Conservation (phyloP, 2,888 invertebrate species). For the Rhingia rostrata region DNA sequence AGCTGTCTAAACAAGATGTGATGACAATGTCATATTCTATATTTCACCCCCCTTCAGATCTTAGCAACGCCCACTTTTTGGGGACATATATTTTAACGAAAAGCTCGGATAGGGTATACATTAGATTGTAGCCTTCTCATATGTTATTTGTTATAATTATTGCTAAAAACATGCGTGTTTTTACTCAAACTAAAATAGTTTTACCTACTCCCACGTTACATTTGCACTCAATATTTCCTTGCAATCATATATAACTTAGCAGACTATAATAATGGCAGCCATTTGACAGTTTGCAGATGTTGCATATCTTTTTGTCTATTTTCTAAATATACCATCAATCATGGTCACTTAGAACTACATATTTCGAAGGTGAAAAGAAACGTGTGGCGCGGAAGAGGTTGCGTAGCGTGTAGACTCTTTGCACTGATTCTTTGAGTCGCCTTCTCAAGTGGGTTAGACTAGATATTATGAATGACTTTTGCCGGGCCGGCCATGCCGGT, state of each 20-base stretch:
- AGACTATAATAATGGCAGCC: constrained; percentile 43
- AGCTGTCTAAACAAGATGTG: too few species aligned
- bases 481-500: too few species aligned
- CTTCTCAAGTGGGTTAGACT: constrained; percentile 23
- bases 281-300: constrained; percentile 63
- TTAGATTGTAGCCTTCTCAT: too few species aligned
- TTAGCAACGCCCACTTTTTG: too few species aligned
- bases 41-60: too few species aligned
- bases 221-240: not conserved
- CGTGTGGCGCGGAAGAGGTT: not conserved
- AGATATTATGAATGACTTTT: constrained; percentile 5
- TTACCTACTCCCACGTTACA: not conserved
- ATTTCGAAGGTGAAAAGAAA: constrained; percentile 11
- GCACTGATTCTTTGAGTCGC: constrained; percentile 31
- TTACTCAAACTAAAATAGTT: too few species aligned
- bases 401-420: constrained; percentile 2
- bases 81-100: too few species aligned
- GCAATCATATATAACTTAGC: not conserved
- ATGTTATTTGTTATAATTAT: too few species aligned
- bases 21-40: too few species aligned
- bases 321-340: constrained; percentile 68
- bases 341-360: constrained; percentile 21
- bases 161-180: too few species aligned
- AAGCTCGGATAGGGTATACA: too few species aligned
- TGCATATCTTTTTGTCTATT: constrained; percentile 42